Conservation (phyloP, 2,113 vertebrate genomes). For the Oncorhynchus kisutch region DNA sequence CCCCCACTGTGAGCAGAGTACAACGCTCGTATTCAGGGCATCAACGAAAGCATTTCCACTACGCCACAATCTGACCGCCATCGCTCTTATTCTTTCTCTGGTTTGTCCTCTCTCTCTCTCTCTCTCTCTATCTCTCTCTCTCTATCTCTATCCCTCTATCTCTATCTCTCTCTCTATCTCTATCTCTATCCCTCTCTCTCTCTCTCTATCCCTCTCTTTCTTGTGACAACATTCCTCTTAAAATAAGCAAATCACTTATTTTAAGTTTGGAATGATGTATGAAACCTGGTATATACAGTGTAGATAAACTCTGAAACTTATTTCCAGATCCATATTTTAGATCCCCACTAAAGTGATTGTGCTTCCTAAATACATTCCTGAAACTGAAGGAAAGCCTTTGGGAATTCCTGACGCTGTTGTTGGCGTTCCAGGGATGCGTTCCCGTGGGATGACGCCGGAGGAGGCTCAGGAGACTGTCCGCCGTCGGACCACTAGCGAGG, state of each 20-base stretch:
- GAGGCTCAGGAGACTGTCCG: conserved; percentile 68
- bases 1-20: conserved; percentile 81
- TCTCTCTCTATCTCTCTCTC: conserved; percentile 42
- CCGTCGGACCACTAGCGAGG: conserved; percentile 85
- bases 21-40: conserved; percentile 88
- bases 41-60: conserved; percentile 76
- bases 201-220: background rate
- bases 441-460: conserved; percentile 80
- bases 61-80: conserved; percentile 80
- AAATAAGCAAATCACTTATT: background rate
- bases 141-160: no score
- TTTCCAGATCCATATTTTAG: background rate
- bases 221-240: background rate
- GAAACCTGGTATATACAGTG: background rate
- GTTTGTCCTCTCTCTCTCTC: conserved; percentile 79
- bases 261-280: background rate
- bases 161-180: no score
- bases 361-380: background rate
- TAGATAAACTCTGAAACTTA: background rate
- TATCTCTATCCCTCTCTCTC: no score
- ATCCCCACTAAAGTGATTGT: no score
- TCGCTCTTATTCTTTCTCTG: conserved; percentile 87
- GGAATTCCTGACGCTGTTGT: background rate
- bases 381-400: background rate
- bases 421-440: conserved; percentile 77